Evolutionary conservation across 1,140 invertebrate species (phyloP), one percentile per base, ranked within the genome.

Genomic region (Cotesia glomerata): DNA sequence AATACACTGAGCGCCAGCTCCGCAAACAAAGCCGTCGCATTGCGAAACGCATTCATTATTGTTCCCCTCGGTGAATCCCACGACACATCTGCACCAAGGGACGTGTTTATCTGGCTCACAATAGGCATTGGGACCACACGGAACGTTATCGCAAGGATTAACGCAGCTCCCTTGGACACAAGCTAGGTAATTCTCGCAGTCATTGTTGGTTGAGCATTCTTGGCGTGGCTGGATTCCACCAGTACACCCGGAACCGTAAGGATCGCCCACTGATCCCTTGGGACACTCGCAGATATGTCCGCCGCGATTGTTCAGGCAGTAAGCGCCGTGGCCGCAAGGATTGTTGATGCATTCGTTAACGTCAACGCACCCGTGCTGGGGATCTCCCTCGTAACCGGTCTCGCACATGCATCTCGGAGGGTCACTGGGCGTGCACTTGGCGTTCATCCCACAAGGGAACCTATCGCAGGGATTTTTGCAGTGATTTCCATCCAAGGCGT

Each of bases 401-500:
- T 93, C 90, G 81, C 96, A 97, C 89, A 95, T 92, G 82, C 96
- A 97, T 78, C 91, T 91, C 5, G 95, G 95, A 16, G 95, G 95
- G 88, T 97, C 95, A 69, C 91, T 94, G 4, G 95, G 94, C 4
- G 93, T 95, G 81, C 96, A 98, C 86, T 95, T 94, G 1, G 95
- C 93, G 84, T 97, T 97, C n/a, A 95, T 92, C 14, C 96, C 95
- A 80, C 97, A 98, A 1, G 93, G 91, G 82, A 94, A 96, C 65
- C 94, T 89, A 82, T 95, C 93, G 80, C 94, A 95, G 4, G 94
- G 95, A 83, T 88, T 96, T 87, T 95, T 96, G 83, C 95, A 97
- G 79, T 93, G 91, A 80, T 95, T 94, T 51, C 91, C 91, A 81
- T 95, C 93, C 34, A 89, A 85, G 13, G 91, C 89, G 82, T 96